phyloP scores from a whole-genome alignment of 2,113 vertebrate species.

The Lasiurus borealis region DNA sequence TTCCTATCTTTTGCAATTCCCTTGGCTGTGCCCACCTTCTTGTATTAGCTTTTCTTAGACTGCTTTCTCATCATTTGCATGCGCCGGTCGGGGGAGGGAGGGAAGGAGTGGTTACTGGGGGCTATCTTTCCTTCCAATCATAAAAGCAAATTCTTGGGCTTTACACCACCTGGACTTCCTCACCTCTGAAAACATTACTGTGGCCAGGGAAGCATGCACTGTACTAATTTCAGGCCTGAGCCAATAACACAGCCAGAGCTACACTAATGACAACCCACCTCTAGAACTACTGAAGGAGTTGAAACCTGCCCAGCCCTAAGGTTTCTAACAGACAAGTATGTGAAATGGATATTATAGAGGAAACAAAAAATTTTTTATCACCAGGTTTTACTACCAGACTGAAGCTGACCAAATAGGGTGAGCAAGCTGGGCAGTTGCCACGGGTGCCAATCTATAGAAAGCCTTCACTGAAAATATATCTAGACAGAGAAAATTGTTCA shows the following conservation, averaged over 20 bases:
- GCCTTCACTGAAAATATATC: background rate
- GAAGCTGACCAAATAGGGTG: background rate
- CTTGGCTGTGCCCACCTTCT: background rate
- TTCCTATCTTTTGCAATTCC: background rate
- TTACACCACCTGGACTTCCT: background rate
- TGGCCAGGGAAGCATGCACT: background rate
- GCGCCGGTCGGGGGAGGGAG: no score
- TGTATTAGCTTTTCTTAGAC: background rate
- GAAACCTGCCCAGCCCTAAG: background rate
- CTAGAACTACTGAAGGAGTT: background rate
- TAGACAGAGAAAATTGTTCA: background rate
- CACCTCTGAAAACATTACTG: background rate
- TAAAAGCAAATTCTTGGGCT: constrained; percentile 38
- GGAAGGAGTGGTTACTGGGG: background rate
- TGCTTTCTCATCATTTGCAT: constrained; percentile 1
- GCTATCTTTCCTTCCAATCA: background rate
- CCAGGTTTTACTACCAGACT: background rate
- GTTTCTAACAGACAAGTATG: background rate
- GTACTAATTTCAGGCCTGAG: background rate
- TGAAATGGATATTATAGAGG: background rate
- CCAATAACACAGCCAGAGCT: background rate
- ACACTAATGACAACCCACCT: background rate
- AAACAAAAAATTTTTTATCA: background rate
- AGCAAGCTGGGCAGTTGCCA: no score
- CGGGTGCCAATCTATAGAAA: background rate